Conservation (phyloP, 2,888 invertebrate genomes). For the Subacronicta megacephala region DNA sequence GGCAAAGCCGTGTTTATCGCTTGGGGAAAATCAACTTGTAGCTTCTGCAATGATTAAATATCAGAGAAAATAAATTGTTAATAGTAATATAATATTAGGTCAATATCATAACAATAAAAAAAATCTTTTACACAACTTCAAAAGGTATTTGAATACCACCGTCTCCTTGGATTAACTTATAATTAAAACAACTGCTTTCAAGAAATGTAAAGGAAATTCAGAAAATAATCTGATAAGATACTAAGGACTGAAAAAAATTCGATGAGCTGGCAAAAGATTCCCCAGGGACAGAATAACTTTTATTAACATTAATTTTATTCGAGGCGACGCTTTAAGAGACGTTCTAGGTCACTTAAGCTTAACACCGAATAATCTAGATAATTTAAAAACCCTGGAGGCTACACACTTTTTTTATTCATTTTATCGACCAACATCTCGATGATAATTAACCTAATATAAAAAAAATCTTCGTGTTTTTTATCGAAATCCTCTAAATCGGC, state of each 20-base stretch:
- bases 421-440: no score
- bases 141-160: no score
- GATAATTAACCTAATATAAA: no score
- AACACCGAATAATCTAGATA: no score
- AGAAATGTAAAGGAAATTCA: slow-evolving; percentile 27
- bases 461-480: no score
- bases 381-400: no score
- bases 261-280: slow-evolving; percentile 26
- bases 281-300: slow-evolving; percentile 6
- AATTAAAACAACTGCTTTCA: slow-evolving; percentile 6
- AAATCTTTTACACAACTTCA: no score
- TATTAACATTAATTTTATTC: slow-evolving; percentile 38
- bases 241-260: slow-evolving; percentile 30
- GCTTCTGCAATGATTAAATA: slow-evolving; percentile 12
- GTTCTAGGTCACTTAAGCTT: background rate
- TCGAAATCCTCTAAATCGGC: no score
- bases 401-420: no score
- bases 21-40: slow-evolving; percentile 39
- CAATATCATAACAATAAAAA: no score
- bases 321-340: slow-evolving; percentile 3
- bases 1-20: slow-evolving; percentile 45
- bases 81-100: background rate
- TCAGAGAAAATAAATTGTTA: slow-evolving; percentile 9
- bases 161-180: no score
- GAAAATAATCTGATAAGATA: slow-evolving; percentile 43